Percentiles rank a stretch among this genome's conserved stretches.
phyloP scores from a whole-genome alignment of 2,113 vertebrate genomes.

The Erythrolamprus reginae region DNA sequence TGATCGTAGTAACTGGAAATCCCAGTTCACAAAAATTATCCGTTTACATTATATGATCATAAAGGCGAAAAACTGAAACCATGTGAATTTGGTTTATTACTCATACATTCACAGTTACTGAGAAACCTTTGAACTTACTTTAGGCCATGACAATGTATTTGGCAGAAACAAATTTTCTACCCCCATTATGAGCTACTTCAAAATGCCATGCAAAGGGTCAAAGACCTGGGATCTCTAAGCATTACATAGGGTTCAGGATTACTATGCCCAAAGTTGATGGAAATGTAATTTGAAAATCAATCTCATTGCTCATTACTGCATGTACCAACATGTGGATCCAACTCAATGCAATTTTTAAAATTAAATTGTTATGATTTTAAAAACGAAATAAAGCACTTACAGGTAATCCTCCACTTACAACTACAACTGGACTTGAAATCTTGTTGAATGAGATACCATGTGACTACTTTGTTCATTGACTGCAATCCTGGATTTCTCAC shows the following conservation, averaged over 20 bases:
- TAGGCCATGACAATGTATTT: not conserved
- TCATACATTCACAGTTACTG: not conserved
- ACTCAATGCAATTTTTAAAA: not conserved
- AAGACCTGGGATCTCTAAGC: not conserved
- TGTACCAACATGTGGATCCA: not conserved
- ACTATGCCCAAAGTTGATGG: not conserved
- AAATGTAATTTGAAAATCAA: not conserved
- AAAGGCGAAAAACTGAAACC: not conserved
- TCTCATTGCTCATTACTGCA: not conserved
- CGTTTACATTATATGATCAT: not conserved
- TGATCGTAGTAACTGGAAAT: not conserved
- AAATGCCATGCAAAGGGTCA: not conserved
- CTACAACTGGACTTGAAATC: not conserved
- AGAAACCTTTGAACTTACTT: not conserved
- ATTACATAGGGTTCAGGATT: not conserved
- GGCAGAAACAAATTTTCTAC: not conserved
- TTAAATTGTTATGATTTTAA: not conserved
- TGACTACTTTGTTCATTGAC: not conserved
- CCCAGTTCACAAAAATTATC: not conserved
- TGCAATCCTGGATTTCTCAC: not conserved
- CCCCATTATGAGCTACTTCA: not conserved
- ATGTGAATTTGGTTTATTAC: not conserved
- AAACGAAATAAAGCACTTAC: not conserved
- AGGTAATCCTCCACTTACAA: not conserved
- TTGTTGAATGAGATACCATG: not conserved